Evolutionary conservation across 2,797 vertebrate genomes (phyloP).

Genomic region (Pseudocheirus occidentalis): DNA sequence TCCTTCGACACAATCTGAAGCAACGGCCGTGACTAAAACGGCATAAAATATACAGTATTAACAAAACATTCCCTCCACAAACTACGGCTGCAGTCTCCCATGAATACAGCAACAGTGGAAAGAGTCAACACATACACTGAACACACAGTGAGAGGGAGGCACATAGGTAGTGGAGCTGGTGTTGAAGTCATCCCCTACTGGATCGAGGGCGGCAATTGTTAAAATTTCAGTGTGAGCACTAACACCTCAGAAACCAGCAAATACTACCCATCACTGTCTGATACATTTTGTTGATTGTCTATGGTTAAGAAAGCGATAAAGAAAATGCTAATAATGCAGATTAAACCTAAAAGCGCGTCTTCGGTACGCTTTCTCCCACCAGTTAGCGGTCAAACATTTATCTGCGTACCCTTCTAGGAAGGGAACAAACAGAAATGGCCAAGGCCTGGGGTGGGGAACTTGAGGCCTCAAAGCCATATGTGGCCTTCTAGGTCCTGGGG

Average conservation of each 20-base stretch:
- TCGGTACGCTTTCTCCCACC: not conserved
- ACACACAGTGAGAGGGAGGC: not conserved
- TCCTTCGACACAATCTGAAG: not conserved
- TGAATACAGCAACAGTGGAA: not conserved
- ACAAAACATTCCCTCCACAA: not conserved
- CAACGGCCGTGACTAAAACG: not conserved
- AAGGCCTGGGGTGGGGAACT: not conserved
- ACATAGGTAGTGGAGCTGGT: not conserved
- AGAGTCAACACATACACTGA: not conserved
- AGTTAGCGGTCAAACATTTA: not conserved
- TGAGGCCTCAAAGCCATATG: no score
- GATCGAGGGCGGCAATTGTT: not conserved
- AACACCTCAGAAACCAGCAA: not conserved
- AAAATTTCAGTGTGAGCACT: not conserved
- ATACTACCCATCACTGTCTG: not conserved
- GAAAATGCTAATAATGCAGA: not conserved
- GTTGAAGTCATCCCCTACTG: not conserved
- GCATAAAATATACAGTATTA: not conserved
- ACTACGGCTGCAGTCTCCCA: not conserved
- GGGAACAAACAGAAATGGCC: not conserved
- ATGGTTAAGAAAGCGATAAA: not conserved
- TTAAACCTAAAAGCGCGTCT: not conserved
- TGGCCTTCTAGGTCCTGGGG: no score
- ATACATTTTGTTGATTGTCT: not conserved
- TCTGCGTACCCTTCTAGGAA: not conserved